These are phyloP conservation scores for Brachionus koreanus DNA, from an alignment of 1,140 invertebrate genomes.

Conservation along the genomic window DNA sequence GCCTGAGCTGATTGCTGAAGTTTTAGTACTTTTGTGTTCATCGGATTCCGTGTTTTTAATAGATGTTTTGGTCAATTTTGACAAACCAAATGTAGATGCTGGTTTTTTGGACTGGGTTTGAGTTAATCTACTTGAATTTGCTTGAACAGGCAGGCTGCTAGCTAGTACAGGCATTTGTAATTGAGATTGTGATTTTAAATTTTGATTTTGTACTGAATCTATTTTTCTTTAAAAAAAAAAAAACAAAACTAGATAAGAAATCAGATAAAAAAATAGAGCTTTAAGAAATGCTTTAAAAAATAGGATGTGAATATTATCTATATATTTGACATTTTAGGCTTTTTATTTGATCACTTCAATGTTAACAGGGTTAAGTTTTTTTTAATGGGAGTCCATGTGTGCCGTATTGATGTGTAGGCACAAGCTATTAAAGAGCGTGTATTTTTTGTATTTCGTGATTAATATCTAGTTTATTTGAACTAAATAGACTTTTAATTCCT, in stretches of 20 bases:
- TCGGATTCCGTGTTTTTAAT: neutral
- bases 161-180: slow-evolving; percentile 9
- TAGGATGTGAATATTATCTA: neutral
- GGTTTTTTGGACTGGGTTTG: neutral
- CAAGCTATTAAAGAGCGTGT: neutral
- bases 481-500: neutral
- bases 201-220: slow-evolving; percentile 7
- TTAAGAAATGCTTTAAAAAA: neutral
- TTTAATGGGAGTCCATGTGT: neutral
- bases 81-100: neutral
- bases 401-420: neutral
- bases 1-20: neutral
- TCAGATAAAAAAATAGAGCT: neutral
- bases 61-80: slow-evolving; percentile 18
- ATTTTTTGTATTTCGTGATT: neutral
- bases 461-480: neutral
- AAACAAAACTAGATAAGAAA: neutral
- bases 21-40: neutral
- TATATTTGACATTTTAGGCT: neutral
- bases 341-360: neutral
- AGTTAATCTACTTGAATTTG: neutral
- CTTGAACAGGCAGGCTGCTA: neutral
- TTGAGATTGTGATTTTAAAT: slow-evolving; percentile 36
- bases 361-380: slow-evolving; percentile 21
- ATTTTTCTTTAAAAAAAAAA: slow-evolving; percentile 18